Base-by-base conservation (phyloP, 35 echinoderm and acorn worm genomes). In the Apostichopus californicus region DNA sequence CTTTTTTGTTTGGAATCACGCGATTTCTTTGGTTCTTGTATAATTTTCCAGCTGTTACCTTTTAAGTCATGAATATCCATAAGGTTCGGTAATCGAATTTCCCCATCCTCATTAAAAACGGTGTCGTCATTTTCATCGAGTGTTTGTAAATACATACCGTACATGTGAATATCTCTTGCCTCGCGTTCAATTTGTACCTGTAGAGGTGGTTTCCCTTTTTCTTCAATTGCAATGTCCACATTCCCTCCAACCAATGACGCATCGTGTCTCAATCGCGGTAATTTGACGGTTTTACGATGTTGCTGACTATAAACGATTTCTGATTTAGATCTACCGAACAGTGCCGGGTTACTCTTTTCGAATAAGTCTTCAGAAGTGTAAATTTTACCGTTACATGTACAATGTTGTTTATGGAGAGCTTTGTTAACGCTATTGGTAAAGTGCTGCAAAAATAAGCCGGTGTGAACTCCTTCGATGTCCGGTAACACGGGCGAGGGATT, bases 31-130 rank as follows among this genome's bases (percentile, higher is more conserved):
- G 92, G 53, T 53, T 95, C 94, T 87, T 95, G 96, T 68, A 95
- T 65, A 25, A 98, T 94, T 81, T 98, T 95, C 96, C 96, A 98
- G 55, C 95, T 95, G 71, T 98, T 98, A 28, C 96, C 96, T 20
- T 59, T 92, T 65, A 85, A 68, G 80, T 98, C 96, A 28, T 81
- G 92, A 87, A 98, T 94, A 24, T 98, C 94, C 92, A 98, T 98
- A 20, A 98, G 92, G 26, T 77, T 95, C 1, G 96, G 96, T 34
- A 97, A 79, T 52, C 92, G 86, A 9, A 97, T 80, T 83, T 97
- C 92, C n/a, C 81, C 92, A 60, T 93, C 56, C 61, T 54, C 80
- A 59, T 93, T 89, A 18, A 79, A 25, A 25, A 73, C 9, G 8
- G 91, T 64, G 8, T 88, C 87, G 10, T 81, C 57, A 12, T 75